Base-by-base conservation (phyloP, 2,113 vertebrate species). In the Pseudorhombus dupliciocellatus region DNA sequence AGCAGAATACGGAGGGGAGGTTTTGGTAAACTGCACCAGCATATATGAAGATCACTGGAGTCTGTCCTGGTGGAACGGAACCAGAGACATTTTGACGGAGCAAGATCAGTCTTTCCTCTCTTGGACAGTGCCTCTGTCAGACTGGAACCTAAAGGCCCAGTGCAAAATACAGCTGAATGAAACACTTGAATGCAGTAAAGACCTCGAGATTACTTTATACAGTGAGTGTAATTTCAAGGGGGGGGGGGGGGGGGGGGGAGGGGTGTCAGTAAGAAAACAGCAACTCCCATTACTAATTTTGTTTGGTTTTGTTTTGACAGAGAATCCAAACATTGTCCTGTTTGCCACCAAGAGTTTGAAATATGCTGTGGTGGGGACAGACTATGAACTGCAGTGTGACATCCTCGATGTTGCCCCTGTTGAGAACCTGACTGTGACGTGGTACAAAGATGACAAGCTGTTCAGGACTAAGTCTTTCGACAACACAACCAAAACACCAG, bases 341-440 rank as follows among this genome's bases (percentile, higher is more conserved):
- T 74, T 12, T 40, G 6, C 56, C 18, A 0, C 22, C n/a, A 53
- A 20, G 1, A 1, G 64, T n/a, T 1, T 2, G 2, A 12, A 12
- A 4, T 1, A 52, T 21, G 15, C 53, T n/a, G 48, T 2, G 0
- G 87, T 80, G 20, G 81, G 78, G 0, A 1, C 24, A 10, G 7
- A n/a, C 1, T 60, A 87, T 15, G 24, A 56, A 7, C 72, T 95
- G 61, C 28, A n/a, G 59, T 94, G 95, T 89, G 86, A 91, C 8
- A 51, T 94, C 55, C 0, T 0, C 0, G 25, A 74, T 0, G 91
- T 85, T 0, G 86, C 70, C 1, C 93, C 93, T 0, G 46, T 74
- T 62, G 0, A 16, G 10, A 22, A 78, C 12, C 83, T 94, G 55
- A 66, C 0, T 0, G 68, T 91, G 66, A 85, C 0, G 22, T 89